phyloP scores from a whole-genome alignment of 2,888 invertebrate species.

The Timema cristinae region DNA sequence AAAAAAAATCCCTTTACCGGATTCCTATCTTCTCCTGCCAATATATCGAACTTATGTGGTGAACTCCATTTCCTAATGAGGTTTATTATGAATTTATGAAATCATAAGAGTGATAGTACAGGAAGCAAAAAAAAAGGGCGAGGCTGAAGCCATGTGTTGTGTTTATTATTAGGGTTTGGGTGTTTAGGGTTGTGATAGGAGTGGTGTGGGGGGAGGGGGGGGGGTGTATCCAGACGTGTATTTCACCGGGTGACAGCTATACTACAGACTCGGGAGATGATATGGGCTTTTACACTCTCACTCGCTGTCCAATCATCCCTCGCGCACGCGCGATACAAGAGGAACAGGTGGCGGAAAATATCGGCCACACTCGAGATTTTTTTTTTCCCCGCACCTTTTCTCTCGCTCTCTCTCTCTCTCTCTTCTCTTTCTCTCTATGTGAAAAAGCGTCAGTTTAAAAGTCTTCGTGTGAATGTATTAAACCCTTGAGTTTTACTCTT shows the following conservation, averaged over 20 bases:
- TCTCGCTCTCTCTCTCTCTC: too few species aligned
- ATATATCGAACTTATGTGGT: conserved; percentile 24
- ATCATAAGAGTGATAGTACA: conserved; percentile 30
- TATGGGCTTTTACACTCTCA: too few species aligned
- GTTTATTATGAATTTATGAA: conserved; percentile 33
- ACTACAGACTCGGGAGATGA: neutral
- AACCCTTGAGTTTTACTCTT: too few species aligned
- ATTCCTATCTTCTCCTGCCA: neutral
- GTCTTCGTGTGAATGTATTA: too few species aligned
- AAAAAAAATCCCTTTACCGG: too few species aligned
- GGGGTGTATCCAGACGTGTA: conserved; percentile 6
- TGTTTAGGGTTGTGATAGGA: too few species aligned
- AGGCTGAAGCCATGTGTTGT: conserved; percentile 25
- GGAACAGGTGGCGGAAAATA: neutral
- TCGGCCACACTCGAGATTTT: too few species aligned
- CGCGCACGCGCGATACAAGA: neutral
- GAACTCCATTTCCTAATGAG: conserved; percentile 30
- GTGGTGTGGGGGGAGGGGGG: conserved; percentile 9
- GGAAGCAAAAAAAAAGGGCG: neutral
- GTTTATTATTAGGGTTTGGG: conserved; percentile 25
- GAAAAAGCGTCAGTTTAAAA: too few species aligned
- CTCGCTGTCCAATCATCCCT: neutral
- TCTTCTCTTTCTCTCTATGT: too few species aligned
- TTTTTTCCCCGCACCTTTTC: neutral
- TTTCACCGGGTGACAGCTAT: conserved; percentile 24